phyloP scores from a whole-genome alignment of 2,113 vertebrate genomes.

The Hippoglossus stenolepis region DNA sequence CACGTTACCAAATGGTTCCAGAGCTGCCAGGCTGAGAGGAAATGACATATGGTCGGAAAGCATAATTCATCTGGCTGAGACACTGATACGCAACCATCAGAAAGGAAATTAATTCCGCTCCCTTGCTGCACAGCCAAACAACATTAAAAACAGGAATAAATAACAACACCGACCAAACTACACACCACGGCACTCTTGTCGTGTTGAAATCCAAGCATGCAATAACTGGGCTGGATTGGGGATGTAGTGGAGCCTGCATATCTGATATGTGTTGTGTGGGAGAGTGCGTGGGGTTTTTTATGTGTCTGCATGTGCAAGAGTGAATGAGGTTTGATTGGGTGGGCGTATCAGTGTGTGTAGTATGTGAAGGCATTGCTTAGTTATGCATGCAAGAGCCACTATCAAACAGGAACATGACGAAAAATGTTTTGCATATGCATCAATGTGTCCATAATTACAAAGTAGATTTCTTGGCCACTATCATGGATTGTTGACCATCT shows the following conservation, averaged over 20 bases:
- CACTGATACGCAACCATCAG: slow-evolving; percentile 78
- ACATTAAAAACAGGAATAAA: slow-evolving; percentile 80
- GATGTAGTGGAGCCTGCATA: slow-evolving; percentile 57
- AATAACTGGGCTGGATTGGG: slow-evolving; percentile 68
- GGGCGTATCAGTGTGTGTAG: slow-evolving; percentile 67
- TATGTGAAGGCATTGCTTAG: slow-evolving; percentile 54
- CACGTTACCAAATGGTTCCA: slow-evolving; percentile 95
- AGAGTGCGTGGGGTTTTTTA: slow-evolving; percentile 47
- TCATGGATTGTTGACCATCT: slow-evolving; percentile 74
- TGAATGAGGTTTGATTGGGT: slow-evolving; percentile 77
- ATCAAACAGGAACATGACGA: slow-evolving; percentile 69
- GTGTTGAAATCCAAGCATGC: slow-evolving; percentile 72
- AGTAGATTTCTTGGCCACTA: slow-evolving; percentile 70
- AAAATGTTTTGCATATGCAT: slow-evolving; percentile 71
- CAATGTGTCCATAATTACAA: slow-evolving; percentile 74
- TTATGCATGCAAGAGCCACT: slow-evolving; percentile 62
- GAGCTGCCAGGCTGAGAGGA: slow-evolving; percentile 92
- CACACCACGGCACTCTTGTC: slow-evolving; percentile 38
- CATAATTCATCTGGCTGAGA: slow-evolving; percentile 83
- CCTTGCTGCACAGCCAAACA: slow-evolving; percentile 72
- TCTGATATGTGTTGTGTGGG: slow-evolving; percentile 73
- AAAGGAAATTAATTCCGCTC: slow-evolving; percentile 83
- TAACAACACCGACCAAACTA: slow-evolving; percentile 72
- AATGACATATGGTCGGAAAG: slow-evolving; percentile 81
- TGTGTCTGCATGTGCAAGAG: slow-evolving; percentile 50